phyloP scores from a whole-genome alignment of 1,140 invertebrate genomes.

The Palaemon carinicauda region DNA sequence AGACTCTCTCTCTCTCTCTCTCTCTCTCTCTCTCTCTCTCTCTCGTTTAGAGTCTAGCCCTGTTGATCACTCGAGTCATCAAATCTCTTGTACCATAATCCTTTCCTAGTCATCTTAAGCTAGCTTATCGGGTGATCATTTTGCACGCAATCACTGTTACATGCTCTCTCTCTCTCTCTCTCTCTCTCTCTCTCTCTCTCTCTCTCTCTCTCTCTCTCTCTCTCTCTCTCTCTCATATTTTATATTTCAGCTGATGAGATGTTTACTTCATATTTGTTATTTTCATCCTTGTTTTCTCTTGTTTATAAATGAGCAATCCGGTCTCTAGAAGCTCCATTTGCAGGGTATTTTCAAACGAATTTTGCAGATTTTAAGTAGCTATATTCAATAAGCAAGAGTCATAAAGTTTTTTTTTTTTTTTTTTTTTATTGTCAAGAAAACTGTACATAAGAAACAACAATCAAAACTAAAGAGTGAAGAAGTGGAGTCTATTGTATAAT shows the following conservation, averaged over 20 bases:
- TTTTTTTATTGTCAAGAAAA: too few species aligned
- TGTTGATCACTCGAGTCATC: neutral
- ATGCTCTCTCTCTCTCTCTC: neutral
- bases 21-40: neutral
- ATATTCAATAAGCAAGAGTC: too few species aligned
- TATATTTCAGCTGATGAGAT: too few species aligned
- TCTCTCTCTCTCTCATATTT: neutral
- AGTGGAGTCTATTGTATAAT: too few species aligned
- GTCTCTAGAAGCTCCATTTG: neutral
- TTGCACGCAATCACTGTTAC: too few species aligned
- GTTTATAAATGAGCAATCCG: neutral
- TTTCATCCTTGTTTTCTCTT: neutral
- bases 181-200: neutral
- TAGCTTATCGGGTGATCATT: neutral
- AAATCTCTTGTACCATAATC: neutral
- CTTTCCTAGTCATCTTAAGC: neutral
- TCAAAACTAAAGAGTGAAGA: too few species aligned
- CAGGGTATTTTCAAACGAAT: neutral
- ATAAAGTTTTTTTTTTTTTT: too few species aligned
- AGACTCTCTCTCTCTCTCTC: too few species aligned
- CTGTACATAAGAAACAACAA: too few species aligned
- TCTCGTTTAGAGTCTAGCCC: neutral
- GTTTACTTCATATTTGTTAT: neutral
- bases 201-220: neutral
- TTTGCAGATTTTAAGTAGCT: too few species aligned